Base-by-base conservation (phyloP, 2,797 vertebrate genomes). In the Apodemus agrarius region DNA sequence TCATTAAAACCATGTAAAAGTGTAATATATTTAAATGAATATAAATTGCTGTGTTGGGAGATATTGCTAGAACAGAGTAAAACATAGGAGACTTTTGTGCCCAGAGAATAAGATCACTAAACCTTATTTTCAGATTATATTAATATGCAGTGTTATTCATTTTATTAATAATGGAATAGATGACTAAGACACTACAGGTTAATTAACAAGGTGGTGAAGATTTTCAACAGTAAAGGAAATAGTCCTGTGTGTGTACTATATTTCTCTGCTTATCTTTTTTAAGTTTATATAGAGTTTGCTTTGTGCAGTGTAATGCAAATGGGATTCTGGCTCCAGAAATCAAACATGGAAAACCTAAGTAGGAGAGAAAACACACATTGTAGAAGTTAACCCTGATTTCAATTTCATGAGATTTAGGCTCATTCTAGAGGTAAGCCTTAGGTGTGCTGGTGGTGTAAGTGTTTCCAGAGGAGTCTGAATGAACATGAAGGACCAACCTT, bases 11-110 rank as follows among this genome's bases (percentile, higher is more conserved):
- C 34, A 91, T 83, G 3, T 94, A 79, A 96, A 96, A 80, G 40
- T 89, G 4, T 19, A 89, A 69, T 83, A 65, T 86, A 83, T 91
- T 93, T 93, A 96, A 94, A 95, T 89, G 76, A 93, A 90, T 75
- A 52, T 31, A 76, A 91, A 89, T 91, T 54, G 0, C 57, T 83
- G 76, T 89, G 37, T 84, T 95, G 16, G 31, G 85, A 95, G 87
- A 86, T 78, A 87, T 80, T 80, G 37, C 37, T 74, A 8, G 43
- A 11, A 49, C 19, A 91, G 40, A 87, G 2, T 37, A 82, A 72
- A 93, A 92, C 7, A 86, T 65, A 87, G 59, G 54, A 46, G n/a
- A 84, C 46, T 43, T 85, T 75, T 91, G 85, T 43, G 54, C n/a
- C 34, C 61, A 87, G 49, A 82, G 11, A 85, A 92, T 74, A 91